A percentile compares a stretch with the other conserved stretches of the same genome.
phyloP scores from a whole-genome alignment of 2,888 invertebrate species.

The Eurytoma californica region DNA sequence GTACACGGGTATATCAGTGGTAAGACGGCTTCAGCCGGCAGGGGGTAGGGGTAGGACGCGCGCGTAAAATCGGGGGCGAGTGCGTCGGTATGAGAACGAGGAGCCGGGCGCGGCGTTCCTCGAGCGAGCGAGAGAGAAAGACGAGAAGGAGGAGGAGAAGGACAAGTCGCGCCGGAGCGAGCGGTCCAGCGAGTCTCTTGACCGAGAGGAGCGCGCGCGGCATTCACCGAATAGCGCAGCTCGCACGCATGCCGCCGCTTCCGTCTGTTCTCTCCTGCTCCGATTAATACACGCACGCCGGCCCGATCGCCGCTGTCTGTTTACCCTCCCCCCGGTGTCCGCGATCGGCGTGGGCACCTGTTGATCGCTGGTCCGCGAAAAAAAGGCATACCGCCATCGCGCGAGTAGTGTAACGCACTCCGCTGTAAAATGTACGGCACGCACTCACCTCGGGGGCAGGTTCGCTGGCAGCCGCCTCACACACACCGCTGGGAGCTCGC shows the following conservation, averaged over 20 bases:
- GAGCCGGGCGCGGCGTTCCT: conserved; percentile 28
- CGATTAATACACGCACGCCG: no score
- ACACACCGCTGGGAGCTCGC: no score
- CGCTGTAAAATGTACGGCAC: no score
- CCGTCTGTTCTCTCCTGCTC: no score
- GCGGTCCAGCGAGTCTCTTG: conserved; percentile 47
- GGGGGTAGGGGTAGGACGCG: not conserved
- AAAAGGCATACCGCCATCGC: no score
- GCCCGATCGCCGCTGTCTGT: no score
- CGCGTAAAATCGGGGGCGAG: conserved; percentile 13
- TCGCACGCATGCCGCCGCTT: conserved; percentile 13
- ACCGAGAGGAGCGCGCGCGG: conserved; percentile 22
- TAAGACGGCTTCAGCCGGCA: not conserved
- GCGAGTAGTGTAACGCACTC: no score
- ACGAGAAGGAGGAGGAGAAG: conserved; percentile 20
- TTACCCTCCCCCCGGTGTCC: no score
- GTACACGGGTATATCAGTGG: not conserved
- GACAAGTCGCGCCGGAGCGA: conserved; percentile 22
- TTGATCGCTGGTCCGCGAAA: no score
- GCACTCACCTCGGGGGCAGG: no score
- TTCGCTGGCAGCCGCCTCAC: no score
- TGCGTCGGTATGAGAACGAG: conserved; percentile 5
- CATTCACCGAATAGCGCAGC: conserved; percentile 30
- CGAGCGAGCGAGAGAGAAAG: conserved; percentile 19
- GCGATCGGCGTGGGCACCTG: no score